Percentiles rank a stretch among this genome's conserved stretches.
Evolutionary conservation across 2,888 invertebrate species (phyloP).

Genomic region (Asteroscopus sphinx): DNA sequence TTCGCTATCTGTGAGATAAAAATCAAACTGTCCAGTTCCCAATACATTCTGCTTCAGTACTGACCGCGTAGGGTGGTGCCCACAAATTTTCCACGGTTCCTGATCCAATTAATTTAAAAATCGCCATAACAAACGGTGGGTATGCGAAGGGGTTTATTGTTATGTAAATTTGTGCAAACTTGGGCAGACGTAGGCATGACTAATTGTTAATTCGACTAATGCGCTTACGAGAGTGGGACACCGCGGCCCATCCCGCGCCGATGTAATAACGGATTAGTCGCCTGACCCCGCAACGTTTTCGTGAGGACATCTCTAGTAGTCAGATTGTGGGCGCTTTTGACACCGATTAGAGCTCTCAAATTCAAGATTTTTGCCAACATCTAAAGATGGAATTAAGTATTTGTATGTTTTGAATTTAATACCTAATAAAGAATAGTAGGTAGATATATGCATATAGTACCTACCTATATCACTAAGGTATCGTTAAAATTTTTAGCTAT

Average conservation of each 20-base stretch:
- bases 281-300: constrained; percentile 57
- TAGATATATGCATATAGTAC: no score
- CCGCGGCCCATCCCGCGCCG: constrained; percentile 67
- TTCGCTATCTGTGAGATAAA: constrained; percentile 34
- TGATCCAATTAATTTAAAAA: constrained; percentile 89
- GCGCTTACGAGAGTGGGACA: constrained; percentile 82
- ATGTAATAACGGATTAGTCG: constrained; percentile 70
- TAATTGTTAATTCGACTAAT: constrained; percentile 89
- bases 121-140: constrained; percentile 79
- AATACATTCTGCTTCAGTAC: constrained; percentile 50
- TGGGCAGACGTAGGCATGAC: constrained; percentile 87
- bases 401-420: no score
- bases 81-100: constrained; percentile 83
- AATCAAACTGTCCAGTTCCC: constrained; percentile 31
- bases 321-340: constrained; percentile 15
- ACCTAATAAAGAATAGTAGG: no score
- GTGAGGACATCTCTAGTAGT: constrained; percentile 36
- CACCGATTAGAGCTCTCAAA: background rate
- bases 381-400: background rate
- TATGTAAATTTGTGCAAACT: constrained; percentile 89
- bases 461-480: no score
- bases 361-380: background rate
- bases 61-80: constrained; percentile 76
- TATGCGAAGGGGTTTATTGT: constrained; percentile 84
- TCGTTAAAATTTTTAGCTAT: no score